Evolutionary conservation across 2,113 vertebrate genomes (phyloP), one percentile per base, ranked within the genome.

Genomic region (Delphinapterus leucas): DNA sequence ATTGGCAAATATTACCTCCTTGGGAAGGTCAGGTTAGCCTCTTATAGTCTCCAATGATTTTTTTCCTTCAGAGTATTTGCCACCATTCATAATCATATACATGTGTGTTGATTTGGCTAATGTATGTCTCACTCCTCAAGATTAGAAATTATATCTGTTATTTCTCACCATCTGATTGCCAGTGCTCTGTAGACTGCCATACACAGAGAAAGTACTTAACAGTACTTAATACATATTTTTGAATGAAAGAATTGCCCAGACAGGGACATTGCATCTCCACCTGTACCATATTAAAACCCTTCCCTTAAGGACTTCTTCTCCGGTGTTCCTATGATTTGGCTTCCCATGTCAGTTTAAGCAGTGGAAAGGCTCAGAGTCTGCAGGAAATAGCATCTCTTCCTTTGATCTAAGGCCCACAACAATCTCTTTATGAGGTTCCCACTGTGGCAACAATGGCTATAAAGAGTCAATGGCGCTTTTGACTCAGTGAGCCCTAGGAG

Each of bases 391-490:
- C 41, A 68, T 76, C 14, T 80, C 26, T 92, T 1, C 41, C 71
- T 89, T 71, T 93, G 44, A 41, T 71, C 80, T 65, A 73, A 88
- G 12, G 23, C 70, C 55, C 47, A 70, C 5, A 18, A 2, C 44
- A 36, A 20, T 33, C 58, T 86, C 18, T 83, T 71, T 53, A 60
- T 92, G 53, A 95, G 82, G 68, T 92, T 93, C 36, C 61, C 60
- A 25, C 33, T 93, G 73, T 84, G 86, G 92, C 77, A 65, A 63
- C 41, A 63, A 18, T 91, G 79, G 90, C 61, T 68, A 10, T 95
- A 41, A 92, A 95, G 33, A 73, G 25, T 44, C 88, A 96, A 80
- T 12, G 1, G 55, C 28, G 86, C 41, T 96, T 97, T 77, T 12
- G 9, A 86, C 63, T 83, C 5, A 85, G 13, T 47, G 6, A 97